Conservation (phyloP, 2,888 invertebrate genomes). For the Chaitophorus viminalis region DNA sequence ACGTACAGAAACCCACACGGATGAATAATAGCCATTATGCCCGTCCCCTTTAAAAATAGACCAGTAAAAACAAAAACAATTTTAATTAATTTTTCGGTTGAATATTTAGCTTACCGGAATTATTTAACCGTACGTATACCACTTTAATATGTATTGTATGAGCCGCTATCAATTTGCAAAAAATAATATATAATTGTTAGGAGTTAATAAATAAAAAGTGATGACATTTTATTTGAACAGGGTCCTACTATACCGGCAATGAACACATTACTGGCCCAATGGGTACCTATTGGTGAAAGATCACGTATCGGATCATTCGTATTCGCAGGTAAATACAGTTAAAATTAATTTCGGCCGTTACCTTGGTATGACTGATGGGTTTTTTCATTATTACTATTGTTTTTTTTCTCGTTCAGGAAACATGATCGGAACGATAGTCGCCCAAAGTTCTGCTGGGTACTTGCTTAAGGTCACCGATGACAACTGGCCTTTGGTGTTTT, state of each 20-base stretch:
- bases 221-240: constrained; percentile 66
- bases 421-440: constrained; percentile 71
- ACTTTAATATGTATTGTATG: neutral
- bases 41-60: too few species aligned
- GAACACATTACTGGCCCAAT: constrained; percentile 72
- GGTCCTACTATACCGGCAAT: constrained; percentile 74
- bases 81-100: too few species aligned
- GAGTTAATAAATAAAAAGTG: neutral
- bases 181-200: neutral
- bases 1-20: too few species aligned
- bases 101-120: neutral
- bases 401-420: constrained; percentile 65
- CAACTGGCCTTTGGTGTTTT: constrained; percentile 73
- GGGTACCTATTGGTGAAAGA: constrained; percentile 73
- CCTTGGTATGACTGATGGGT: neutral
- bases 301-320: constrained; percentile 73
- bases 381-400: neutral
- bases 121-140: neutral
- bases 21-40: too few species aligned
- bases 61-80: too few species aligned
- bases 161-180: neutral
- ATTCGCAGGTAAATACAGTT: constrained; percentile 69
- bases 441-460: constrained; percentile 70
- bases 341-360: neutral
- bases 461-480: constrained; percentile 68